These are phyloP conservation scores for Eupithecia centaureata DNA, from an alignment of 2,888 invertebrate genomes.

Conservation along the genomic window DNA sequence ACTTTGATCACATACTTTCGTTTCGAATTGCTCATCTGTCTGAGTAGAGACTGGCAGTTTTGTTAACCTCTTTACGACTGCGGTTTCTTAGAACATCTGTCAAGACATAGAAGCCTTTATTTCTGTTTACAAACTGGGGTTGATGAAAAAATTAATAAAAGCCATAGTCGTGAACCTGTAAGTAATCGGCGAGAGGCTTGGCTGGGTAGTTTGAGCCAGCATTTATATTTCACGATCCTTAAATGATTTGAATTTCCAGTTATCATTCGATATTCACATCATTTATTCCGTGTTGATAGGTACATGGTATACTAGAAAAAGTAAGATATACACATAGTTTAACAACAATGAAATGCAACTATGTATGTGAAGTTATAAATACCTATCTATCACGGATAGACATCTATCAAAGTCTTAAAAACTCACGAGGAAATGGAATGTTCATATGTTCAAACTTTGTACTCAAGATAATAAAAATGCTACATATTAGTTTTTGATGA, in stretches of 20 bases:
- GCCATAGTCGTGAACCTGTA: neutral
- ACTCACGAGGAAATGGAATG: neutral
- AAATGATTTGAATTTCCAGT: neutral
- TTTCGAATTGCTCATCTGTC: constrained; percentile 8
- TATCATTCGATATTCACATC: too few relatives aligned
- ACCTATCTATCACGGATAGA: too few relatives aligned
- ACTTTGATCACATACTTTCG: constrained; percentile 13
- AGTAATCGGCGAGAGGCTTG: neutral
- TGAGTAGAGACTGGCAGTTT: neutral
- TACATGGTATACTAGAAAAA: too few relatives aligned
- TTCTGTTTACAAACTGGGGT: neutral
- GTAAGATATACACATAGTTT: too few relatives aligned
- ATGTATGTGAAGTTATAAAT: too few relatives aligned
- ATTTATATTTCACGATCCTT: neutral
- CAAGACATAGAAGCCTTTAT: neutral
- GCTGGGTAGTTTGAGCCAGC: neutral
- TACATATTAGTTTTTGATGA: constrained; percentile 14
- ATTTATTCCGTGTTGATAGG: too few relatives aligned
- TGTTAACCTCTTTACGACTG: neutral
- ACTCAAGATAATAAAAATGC: constrained; percentile 13
- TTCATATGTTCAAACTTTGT: constrained; percentile 11
- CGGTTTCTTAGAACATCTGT: neutral
- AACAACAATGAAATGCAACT: too few relatives aligned
- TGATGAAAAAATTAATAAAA: neutral
- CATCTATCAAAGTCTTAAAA: neutral